phyloP scores from a whole-genome alignment of 1,140 invertebrate genomes.

The Papilio glaucus region DNA sequence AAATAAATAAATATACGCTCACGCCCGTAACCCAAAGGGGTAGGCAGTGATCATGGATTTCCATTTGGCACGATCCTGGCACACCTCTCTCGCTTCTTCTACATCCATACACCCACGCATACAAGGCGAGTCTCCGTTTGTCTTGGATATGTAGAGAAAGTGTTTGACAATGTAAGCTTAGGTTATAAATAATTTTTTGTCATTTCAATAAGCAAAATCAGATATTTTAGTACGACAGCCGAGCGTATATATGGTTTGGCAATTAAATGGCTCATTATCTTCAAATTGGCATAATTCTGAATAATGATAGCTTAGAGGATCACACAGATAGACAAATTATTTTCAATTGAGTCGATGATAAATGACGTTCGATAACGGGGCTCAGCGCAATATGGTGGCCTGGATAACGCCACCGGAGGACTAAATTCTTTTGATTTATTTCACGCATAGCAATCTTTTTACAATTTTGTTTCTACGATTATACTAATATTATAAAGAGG shows the following conservation, averaged over 20 bases:
- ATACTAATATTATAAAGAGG: no score
- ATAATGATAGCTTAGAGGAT: constrained; percentile 7
- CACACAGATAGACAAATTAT: constrained; percentile 38
- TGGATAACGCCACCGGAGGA: neutral
- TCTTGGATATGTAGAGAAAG: no score
- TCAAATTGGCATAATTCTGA: constrained; percentile 7
- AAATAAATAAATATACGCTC: no score
- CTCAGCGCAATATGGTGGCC: neutral
- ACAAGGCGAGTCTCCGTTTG: no score
- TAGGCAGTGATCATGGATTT: no score
- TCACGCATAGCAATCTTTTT: neutral
- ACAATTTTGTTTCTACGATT: neutral
- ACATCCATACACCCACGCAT: no score
- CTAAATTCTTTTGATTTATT: neutral
- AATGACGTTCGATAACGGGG: constrained; percentile 8
- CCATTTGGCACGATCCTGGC: no score
- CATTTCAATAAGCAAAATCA: neutral
- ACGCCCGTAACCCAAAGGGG: no score
- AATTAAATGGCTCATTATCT: neutral
- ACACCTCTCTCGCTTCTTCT: no score
- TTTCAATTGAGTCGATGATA: constrained; percentile 37
- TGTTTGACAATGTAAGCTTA: no score
- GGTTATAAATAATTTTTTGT: no score
- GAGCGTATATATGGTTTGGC: neutral
- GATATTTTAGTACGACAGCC: neutral